A percentile compares a stretch with the other conserved stretches of the same genome.
Conservation (phyloP, 2,113 vertebrate genomes). For the Aphelocoma coerulescens region DNA sequence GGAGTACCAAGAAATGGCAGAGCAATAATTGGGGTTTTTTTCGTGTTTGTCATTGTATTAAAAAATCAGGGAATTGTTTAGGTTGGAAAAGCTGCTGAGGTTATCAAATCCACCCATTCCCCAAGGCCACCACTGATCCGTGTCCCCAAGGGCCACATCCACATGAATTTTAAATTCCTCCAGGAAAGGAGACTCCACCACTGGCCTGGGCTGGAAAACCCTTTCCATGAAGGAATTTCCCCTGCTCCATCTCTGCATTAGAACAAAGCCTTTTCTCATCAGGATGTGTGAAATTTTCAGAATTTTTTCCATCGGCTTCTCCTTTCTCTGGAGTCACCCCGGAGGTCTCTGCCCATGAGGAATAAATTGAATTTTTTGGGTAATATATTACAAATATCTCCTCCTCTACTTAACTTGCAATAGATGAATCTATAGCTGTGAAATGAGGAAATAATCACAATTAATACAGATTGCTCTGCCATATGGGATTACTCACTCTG, state of each 20-base stretch:
- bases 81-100: background rate
- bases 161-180: background rate
- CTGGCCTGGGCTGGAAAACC: background rate
- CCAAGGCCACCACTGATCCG: background rate
- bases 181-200: background rate
- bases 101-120: background rate
- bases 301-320: background rate
- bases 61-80: background rate
- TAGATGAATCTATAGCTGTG: background rate
- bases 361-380: background rate
- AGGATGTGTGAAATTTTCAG: background rate
- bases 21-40: background rate
- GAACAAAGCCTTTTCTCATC: background rate
- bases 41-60: background rate
- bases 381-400: background rate
- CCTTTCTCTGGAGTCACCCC: background rate
- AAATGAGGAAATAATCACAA: background rate
- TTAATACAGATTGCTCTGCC: slow-evolving; percentile 1
- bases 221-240: background rate
- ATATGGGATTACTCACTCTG: slow-evolving; percentile 31
- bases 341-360: background rate
- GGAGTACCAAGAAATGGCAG: background rate
- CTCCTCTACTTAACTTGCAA: background rate
- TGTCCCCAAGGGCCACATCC: background rate
- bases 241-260: background rate